A percentile compares a stretch with the other conserved stretches of the same genome.
These are phyloP conservation scores for Vireo altiloquus DNA, from an alignment of 2,113 vertebrate species.

Conservation along the genomic window DNA sequence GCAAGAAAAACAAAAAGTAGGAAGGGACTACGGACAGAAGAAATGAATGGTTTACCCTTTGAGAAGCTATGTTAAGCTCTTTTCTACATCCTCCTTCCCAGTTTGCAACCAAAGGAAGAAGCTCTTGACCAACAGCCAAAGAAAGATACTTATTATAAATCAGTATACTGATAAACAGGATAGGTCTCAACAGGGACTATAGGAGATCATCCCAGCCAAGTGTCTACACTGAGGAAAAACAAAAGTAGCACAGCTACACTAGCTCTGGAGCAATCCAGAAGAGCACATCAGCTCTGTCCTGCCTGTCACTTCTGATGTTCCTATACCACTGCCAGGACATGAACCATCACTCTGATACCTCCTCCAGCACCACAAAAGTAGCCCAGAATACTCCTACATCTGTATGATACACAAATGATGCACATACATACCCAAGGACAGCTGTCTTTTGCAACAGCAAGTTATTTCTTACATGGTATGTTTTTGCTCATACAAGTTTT, in stretches of 20 bases:
- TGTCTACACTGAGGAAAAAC: not conserved
- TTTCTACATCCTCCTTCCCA: not conserved
- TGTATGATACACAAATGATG: not conserved
- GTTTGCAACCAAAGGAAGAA: not conserved
- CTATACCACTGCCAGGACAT: fast-evolving
- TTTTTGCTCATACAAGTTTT: not conserved
- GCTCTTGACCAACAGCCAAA: constrained; percentile 2
- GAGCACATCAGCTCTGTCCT: not conserved
- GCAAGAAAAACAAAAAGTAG: not conserved
- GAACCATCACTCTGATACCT: not conserved
- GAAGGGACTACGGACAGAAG: not conserved
- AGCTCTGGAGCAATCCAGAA: not conserved
- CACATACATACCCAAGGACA: not conserved
- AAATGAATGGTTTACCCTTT: not conserved
- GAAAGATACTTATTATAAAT: not conserved
- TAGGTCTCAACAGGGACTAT: not conserved
- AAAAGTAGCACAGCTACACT: not conserved
- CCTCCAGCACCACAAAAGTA: not conserved
- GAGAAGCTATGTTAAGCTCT: not conserved
- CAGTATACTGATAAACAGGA: not conserved
- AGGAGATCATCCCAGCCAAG: not conserved
- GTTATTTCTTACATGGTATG: not conserved
- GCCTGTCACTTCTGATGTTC: not conserved
- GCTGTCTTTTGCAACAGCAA: not conserved
- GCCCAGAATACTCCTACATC: not conserved